phyloP scores from a whole-genome alignment of 2,113 vertebrate genomes.

The Channa maculata region DNA sequence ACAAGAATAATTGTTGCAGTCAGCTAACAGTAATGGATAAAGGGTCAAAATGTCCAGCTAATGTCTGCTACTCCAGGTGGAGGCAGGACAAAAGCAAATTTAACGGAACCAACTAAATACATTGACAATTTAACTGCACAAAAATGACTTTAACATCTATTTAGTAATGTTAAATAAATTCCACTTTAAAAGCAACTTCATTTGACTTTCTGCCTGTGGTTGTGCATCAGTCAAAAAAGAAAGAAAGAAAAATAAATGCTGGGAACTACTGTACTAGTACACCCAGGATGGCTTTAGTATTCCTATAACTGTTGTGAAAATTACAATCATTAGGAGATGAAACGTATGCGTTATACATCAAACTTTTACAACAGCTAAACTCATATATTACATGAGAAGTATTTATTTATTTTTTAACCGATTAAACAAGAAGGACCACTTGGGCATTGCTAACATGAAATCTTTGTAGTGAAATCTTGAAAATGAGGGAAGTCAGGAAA shows the following conservation, averaged over 20 bases:
- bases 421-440: constrained; percentile 32
- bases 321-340: not conserved
- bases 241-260: not conserved
- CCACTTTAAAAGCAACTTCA: not conserved
- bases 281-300: constrained; percentile 62
- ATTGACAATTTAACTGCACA: not conserved
- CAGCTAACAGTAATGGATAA: not conserved
- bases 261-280: constrained; percentile 37
- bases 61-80: not conserved
- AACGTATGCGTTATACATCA: not conserved
- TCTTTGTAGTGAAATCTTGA: not conserved
- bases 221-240: not conserved
- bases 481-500: not conserved
- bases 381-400: constrained; percentile 16
- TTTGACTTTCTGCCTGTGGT: not conserved
- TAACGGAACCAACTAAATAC: not conserved
- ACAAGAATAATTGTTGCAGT: not conserved
- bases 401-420: constrained; percentile 23
- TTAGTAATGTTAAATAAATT: not conserved
- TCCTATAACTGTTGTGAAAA: constrained; percentile 61
- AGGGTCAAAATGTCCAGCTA: not conserved
- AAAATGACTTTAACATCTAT: too few relatives aligned
- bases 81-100: not conserved
- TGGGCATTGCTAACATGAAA: constrained; percentile 32
- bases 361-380: constrained; percentile 41